A percentile compares a stretch with the other conserved stretches of the same genome.
phyloP scores from a whole-genome alignment of 2,113 vertebrate species.

The Suncus etruscus region DNA sequence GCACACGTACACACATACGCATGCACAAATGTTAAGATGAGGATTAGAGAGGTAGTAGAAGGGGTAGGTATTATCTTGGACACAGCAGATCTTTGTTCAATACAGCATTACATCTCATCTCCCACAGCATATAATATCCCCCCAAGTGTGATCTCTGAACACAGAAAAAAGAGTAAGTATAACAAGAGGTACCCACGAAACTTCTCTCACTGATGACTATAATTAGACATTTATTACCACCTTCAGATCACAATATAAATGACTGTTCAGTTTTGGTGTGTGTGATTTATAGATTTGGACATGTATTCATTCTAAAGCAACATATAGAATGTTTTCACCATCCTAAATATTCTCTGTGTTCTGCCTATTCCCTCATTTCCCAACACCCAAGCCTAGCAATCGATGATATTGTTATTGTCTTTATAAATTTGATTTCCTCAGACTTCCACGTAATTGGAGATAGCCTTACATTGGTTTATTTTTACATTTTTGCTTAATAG shows the following conservation, averaged over 20 bases:
- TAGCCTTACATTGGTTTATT: neutral
- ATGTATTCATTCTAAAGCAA: neutral
- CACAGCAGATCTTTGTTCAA: no score
- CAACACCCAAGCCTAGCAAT: neutral
- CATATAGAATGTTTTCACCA: neutral
- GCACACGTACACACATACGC: no score
- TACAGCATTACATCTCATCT: no score
- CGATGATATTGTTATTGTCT: neutral
- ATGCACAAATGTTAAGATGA: no score
- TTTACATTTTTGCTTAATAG: neutral
- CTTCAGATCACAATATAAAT: neutral
- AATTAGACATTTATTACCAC: neutral
- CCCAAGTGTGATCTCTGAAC: no score
- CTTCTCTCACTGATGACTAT: no score
- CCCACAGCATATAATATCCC: no score
- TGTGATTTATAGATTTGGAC: neutral
- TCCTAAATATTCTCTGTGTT: neutral
- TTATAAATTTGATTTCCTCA: neutral
- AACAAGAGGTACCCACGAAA: no score
- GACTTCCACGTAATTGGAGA: neutral
- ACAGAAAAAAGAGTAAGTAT: no score
- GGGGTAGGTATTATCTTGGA: no score
- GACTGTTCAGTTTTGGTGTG: neutral
- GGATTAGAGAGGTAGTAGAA: no score
- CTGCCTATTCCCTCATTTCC: neutral